Conservation (phyloP, 30 jellyfish, hydroid and myxozoan genomes). For the Haliclystus octoradiatus region DNA sequence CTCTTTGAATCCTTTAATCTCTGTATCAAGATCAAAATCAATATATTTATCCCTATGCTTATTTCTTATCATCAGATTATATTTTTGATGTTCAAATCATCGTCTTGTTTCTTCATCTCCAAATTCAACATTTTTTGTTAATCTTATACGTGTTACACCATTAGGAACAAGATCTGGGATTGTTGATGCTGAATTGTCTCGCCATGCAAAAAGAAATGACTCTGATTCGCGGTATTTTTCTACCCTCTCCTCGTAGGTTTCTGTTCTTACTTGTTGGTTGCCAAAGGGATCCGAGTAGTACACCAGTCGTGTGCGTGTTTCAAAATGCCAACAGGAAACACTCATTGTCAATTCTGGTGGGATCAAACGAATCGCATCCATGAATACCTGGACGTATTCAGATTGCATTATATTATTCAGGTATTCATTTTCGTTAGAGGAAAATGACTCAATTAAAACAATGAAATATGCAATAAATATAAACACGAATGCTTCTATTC, state of each 20-base stretch:
- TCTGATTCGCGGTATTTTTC: constrained; percentile 12
- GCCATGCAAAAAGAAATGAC: constrained; percentile 3
- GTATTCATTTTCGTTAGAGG: constrained; percentile 17
- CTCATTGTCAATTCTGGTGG: background rate
- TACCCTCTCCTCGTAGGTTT: constrained; percentile 30
- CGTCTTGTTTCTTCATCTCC: constrained; percentile 35
- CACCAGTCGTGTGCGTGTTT: constrained; percentile 23
- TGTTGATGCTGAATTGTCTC: constrained; percentile 19
- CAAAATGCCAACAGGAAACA: constrained; percentile 37
- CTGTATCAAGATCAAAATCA: background rate
- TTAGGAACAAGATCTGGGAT: constrained; percentile 6
- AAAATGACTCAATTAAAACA: constrained; percentile 33
- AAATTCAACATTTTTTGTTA: constrained; percentile 10
- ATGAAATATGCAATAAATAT: constrained; percentile 15
- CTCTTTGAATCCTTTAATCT: constrained; percentile 30
- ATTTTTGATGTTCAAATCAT: constrained; percentile 7
- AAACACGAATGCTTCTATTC: background rate
- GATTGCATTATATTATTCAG: constrained; percentile 2
- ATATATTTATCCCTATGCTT: constrained; percentile 19
- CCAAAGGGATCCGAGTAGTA: constrained; percentile 27
- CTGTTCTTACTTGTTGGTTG: constrained; percentile 13
- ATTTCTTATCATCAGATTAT: constrained; percentile 15
- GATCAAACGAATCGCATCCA: constrained; percentile 1
- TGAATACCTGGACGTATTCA: constrained; percentile 11
- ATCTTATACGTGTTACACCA: constrained; percentile 24